Evolutionary conservation across 2,797 vertebrate species (phyloP), one percentile per base, ranked within the genome.

Genomic region (Lutjanus argentimaculatus): DNA sequence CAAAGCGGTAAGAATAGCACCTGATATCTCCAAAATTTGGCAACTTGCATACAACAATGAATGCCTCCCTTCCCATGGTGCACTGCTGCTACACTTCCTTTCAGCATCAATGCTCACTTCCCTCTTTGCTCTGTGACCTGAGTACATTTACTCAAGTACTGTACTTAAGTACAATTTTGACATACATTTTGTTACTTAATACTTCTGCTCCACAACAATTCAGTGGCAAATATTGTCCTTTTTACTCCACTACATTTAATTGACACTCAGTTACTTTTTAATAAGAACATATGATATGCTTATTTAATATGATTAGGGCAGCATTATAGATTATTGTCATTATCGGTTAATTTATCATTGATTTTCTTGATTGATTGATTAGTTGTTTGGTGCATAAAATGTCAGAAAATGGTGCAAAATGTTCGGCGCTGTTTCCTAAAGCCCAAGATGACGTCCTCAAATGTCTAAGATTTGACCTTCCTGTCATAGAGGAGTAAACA

Each of bases 11-110:
- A 36, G 5, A 36, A 6, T 36, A 36, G 30, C 6, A 2, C 3
- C 30, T 36, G 30, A 36, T 3, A 36, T 36, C 25, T 25, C 25
- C 25, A 25, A 25, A 25, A 25, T 25, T 25, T 25, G 25, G 25
- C 25, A 25, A 25, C 25, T 25, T 25, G 25, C 25, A 46, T 52
- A 65, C 48, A 63, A 11, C 17, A 19, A 19, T 16, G 16, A 22
- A 52, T 2, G 10, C 66, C 36, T 1, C 25, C 49, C 25, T 67
- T 82, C 84, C 78, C 75, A 71, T 46, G 53, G 14, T 79, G 75
- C 75, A 67, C 46, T 11, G 8, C n/a, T 56, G 12, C 8, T 19
- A 0, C 65, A 79, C 73, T 75, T 80, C 86, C 79, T 73, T 55
- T 55, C 48, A 1, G 36, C 55, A 11, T 8, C 48, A 14, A 62